Percentiles rank a stretch among this genome's conserved stretches.
These are phyloP conservation scores for Steromphala cineraria DNA, from an alignment of 2,888 invertebrate genomes.

Conservation along the genomic window DNA sequence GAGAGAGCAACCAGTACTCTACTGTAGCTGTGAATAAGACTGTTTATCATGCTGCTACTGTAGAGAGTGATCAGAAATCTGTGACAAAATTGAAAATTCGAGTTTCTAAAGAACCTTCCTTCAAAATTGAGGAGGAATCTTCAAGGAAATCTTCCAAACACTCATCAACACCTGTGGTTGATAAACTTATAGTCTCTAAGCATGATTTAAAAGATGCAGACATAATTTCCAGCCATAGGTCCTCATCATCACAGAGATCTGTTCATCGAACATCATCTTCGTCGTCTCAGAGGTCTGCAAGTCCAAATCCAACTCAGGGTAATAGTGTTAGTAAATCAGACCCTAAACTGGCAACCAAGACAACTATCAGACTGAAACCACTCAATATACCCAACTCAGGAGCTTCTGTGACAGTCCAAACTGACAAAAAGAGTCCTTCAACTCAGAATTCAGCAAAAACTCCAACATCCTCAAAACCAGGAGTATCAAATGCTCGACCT, in stretches of 20 bases:
- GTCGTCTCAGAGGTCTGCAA: slow-evolving; percentile 29
- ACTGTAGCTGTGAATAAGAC: slow-evolving; percentile 50
- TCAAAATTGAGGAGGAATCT: slow-evolving; percentile 8
- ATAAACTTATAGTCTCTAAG: slow-evolving; percentile 27
- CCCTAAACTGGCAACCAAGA: slow-evolving; percentile 63
- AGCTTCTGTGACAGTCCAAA: slow-evolving; percentile 27
- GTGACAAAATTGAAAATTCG: slow-evolving; percentile 65
- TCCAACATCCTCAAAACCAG: neutral
- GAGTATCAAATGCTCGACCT: neutral
- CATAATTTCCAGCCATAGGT: slow-evolving; percentile 1
- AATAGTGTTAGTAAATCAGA: slow-evolving; percentile 56
- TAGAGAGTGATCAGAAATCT: slow-evolving; percentile 58
- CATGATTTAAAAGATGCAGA: slow-evolving; percentile 27
- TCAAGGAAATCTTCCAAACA: slow-evolving; percentile 20
- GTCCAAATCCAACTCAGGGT: slow-evolving; percentile 29
- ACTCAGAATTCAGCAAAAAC: neutral
- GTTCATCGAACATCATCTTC: slow-evolving; percentile 38
- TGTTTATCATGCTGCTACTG: slow-evolving; percentile 60
- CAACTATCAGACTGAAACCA: slow-evolving; percentile 77
- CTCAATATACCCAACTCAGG: slow-evolving; percentile 81
- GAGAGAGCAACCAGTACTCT: slow-evolving; percentile 46
- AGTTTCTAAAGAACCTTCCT: slow-evolving; percentile 43
- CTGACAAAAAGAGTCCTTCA: slow-evolving; percentile 1
- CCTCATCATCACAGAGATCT: slow-evolving; percentile 42
- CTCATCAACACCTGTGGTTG: slow-evolving; percentile 27